phyloP scores from a whole-genome alignment of 2,888 invertebrate genomes.

The Tribolium freemani region DNA sequence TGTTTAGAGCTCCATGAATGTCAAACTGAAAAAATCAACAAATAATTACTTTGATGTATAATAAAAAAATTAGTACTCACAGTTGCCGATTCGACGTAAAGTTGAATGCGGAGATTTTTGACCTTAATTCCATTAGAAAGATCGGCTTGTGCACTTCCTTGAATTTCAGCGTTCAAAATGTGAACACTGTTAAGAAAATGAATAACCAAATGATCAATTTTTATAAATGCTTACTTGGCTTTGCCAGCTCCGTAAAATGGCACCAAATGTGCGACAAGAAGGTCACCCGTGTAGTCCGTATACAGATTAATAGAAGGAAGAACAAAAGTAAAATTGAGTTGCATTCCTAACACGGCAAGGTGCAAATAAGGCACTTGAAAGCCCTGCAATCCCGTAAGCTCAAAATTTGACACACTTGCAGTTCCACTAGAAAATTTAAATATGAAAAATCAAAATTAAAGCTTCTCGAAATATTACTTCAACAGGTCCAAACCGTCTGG shows the following conservation, averaged over 20 bases:
- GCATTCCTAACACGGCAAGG: not conserved
- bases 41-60: not conserved
- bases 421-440: constrained; percentile 9
- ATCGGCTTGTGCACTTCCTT: not conserved
- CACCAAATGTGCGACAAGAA: constrained; percentile 1
- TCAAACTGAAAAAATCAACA: constrained; percentile 55
- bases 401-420: constrained; percentile 12
- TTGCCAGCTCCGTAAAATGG: constrained; percentile 24
- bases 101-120: constrained; percentile 12
- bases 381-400: constrained; percentile 14
- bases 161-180: constrained; percentile 8
- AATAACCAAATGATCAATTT: not conserved
- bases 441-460: no score
- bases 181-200: constrained; percentile 11
- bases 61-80: constrained; percentile 6
- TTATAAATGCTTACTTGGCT: constrained; percentile 18
- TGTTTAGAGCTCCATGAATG: constrained; percentile 57
- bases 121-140: constrained; percentile 5
- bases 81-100: constrained; percentile 6
- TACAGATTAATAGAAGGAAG: constrained; percentile 21
- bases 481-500: not conserved
- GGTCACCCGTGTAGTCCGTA: constrained; percentile 15
- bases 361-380: constrained; percentile 14
- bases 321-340: constrained; percentile 21
- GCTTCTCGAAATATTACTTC: not conserved